Percentiles rank a stretch among this genome's conserved stretches.
phyloP scores from a whole-genome alignment of 2,797 vertebrate genomes.

The Mus minutoides region DNA sequence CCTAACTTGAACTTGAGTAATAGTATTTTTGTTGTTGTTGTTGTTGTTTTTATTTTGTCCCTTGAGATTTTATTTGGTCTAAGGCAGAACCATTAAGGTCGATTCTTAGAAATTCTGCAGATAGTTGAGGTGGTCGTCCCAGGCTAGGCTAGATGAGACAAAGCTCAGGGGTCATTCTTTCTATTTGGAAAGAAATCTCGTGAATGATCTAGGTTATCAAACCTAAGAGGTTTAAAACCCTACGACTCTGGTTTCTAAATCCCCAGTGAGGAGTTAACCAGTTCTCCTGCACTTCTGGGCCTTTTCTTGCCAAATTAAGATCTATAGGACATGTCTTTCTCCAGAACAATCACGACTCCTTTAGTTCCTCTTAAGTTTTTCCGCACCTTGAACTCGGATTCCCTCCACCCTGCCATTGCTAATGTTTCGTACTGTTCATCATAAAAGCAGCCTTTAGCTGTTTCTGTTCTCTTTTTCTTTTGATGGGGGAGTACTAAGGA shows the following conservation, averaged over 20 bases:
- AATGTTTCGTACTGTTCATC: background rate
- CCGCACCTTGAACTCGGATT: background rate
- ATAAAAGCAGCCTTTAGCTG: background rate
- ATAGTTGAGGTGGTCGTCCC: background rate
- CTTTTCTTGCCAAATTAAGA: background rate
- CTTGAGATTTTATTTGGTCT: background rate
- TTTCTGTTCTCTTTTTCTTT: background rate
- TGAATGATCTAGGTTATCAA: background rate
- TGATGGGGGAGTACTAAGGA: background rate
- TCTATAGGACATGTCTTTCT: background rate
- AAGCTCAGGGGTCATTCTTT: background rate
- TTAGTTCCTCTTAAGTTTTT: background rate
- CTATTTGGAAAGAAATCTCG: slow-evolving; percentile 6
- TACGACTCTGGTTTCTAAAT: background rate
- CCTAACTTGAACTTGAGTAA: background rate
- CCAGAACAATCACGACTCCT: slow-evolving; percentile 29
- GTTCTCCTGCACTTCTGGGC: background rate
- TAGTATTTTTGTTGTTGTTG: background rate
- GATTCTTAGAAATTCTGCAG: slow-evolving; percentile 2
- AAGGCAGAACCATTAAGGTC: background rate
- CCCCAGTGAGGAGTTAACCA: background rate
- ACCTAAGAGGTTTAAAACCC: background rate
- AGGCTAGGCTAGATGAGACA: background rate
- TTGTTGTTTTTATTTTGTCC: background rate
- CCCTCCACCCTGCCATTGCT: background rate